Percentiles rank a stretch among this genome's conserved stretches.
Conservation (phyloP, 1,140 invertebrate genomes). For the Pomacea maculata region DNA sequence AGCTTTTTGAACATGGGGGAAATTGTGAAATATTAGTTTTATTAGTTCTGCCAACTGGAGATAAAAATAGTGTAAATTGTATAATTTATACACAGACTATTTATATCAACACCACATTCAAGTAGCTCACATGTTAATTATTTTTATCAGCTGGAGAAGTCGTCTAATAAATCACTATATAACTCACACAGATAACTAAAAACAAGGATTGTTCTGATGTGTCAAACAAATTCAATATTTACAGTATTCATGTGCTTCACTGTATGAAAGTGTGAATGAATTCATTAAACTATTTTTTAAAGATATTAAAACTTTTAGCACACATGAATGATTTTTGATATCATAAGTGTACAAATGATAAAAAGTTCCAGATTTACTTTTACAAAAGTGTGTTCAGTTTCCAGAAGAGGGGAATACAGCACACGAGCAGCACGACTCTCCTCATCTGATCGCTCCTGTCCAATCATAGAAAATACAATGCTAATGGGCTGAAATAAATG, state of each 20-base stretch:
- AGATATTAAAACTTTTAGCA: background rate
- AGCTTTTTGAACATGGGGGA: no score
- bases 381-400: conserved; percentile 54
- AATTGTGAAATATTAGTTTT: no score
- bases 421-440: conserved; percentile 41
- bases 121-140: no score
- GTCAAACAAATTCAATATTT: background rate
- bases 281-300: background rate
- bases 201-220: background rate
- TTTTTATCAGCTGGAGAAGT: no score
- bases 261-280: background rate
- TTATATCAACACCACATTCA: no score
- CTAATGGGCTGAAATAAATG: no score
- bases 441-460: conserved; percentile 52
- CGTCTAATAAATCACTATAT: no score
- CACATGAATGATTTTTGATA: background rate
- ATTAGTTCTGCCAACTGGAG: no score
- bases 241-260: background rate
- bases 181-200: background rate
- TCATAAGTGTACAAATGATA: background rate
- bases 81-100: no score
- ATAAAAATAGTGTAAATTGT: no score
- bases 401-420: conserved; percentile 47
- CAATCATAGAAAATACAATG: background rate
- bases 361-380: conserved; percentile 36